A percentile compares a stretch with the other conserved stretches of the same genome.
phyloP scores from a whole-genome alignment of 2,888 invertebrate species.

The Chymomyza procnemis region DNA sequence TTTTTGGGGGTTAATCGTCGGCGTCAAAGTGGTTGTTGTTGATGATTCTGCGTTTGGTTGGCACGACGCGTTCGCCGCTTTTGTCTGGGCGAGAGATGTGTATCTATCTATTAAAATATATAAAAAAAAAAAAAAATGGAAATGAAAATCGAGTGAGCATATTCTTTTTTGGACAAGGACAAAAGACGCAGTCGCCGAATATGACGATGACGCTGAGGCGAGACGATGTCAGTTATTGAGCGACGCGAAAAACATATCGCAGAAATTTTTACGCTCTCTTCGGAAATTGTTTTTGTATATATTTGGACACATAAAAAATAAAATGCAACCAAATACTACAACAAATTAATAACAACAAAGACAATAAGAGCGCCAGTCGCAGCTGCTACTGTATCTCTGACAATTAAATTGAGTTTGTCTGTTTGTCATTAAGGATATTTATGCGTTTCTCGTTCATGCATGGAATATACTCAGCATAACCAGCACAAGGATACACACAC shows the following conservation, averaged over 20 bases:
- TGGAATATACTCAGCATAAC: too few relatives aligned
- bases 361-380: slow-evolving; percentile 34
- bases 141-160: slow-evolving; percentile 55
- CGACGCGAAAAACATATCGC: slow-evolving; percentile 13
- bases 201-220: slow-evolving; percentile 28
- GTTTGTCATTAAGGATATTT: slow-evolving; percentile 2
- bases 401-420: slow-evolving; percentile 11
- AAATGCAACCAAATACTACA: slow-evolving; percentile 25
- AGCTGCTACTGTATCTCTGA: slow-evolving; percentile 6
- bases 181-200: slow-evolving; percentile 49
- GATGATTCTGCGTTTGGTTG: background rate
- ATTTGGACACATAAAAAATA: slow-evolving; percentile 34
- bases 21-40: slow-evolving; percentile 54
- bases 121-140: too few relatives aligned
- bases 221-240: slow-evolving; percentile 48
- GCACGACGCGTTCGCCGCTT: background rate
- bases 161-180: slow-evolving; percentile 37
- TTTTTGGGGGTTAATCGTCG: slow-evolving; percentile 69
- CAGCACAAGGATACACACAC: too few relatives aligned
- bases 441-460: background rate
- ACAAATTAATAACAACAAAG: slow-evolving; percentile 14
- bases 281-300: slow-evolving; percentile 49
- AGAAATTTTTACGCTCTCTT: slow-evolving; percentile 37
- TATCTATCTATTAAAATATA: slow-evolving; percentile 73
- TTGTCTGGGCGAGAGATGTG: slow-evolving; percentile 52